These are phyloP conservation scores for Sylvietta virens DNA, from an alignment of 2,113 vertebrate genomes.

Conservation along the genomic window DNA sequence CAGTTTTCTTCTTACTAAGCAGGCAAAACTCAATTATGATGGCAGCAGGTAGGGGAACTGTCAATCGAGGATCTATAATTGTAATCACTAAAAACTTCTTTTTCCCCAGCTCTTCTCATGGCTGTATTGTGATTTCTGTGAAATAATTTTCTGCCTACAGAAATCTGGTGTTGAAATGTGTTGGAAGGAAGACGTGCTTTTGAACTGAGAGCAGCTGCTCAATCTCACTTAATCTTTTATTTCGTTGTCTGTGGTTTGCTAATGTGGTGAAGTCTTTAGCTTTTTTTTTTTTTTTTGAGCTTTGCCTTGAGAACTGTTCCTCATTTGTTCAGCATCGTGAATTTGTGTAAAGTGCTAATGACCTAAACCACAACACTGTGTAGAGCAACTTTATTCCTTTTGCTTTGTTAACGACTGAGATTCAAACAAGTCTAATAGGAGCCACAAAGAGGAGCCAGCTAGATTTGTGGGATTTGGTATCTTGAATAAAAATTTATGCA, in stretches of 20 bases:
- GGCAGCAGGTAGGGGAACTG: background rate
- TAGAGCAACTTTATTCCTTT: background rate
- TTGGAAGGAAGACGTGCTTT: conserved; percentile 5
- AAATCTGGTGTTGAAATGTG: conserved; percentile 32
- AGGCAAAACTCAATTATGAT: background rate
- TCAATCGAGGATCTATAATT: background rate
- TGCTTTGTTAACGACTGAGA: background rate
- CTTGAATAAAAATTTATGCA: background rate
- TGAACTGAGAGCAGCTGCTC: conserved; percentile 37
- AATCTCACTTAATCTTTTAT: background rate
- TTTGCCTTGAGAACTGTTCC: background rate
- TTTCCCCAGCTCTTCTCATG: background rate
- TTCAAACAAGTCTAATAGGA: background rate
- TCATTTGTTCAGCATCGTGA: background rate
- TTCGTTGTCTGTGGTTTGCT: background rate
- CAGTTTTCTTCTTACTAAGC: background rate
- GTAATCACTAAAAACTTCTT: background rate
- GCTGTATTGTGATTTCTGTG: background rate
- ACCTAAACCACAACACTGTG: background rate
- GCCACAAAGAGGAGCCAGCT: background rate
- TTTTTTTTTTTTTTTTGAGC: background rate
- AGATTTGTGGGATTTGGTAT: background rate
- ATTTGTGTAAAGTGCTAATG: background rate
- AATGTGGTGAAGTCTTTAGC: background rate
- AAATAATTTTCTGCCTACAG: background rate